Evolutionary conservation across 2,113 vertebrate genomes (phyloP).

Genomic region (Amphilophus citrinellus): DNA sequence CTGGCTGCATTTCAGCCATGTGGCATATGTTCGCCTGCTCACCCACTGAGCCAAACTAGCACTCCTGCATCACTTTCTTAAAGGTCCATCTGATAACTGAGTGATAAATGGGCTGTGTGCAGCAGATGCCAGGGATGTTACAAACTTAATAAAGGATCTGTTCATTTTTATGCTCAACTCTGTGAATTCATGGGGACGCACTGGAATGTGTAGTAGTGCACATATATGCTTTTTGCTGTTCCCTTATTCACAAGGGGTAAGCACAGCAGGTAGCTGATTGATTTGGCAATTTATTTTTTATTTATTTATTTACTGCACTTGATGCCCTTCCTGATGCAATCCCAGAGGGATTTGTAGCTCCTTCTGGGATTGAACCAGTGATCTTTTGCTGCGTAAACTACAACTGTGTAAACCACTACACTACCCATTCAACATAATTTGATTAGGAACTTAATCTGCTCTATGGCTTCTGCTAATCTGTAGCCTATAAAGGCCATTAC

Average conservation of each 20-base stretch:
- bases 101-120: background rate
- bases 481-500: background rate
- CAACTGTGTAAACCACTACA: background rate
- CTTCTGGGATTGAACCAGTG: background rate
- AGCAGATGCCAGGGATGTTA: conserved; percentile 5
- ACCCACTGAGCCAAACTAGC: too few relatives aligned
- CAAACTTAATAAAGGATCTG: background rate
- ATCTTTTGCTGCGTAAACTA: background rate
- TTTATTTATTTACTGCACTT: background rate
- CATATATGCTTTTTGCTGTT: background rate
- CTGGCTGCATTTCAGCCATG: too few relatives aligned
- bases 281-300: background rate
- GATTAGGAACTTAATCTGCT: background rate
- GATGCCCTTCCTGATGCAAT: background rate
- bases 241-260: background rate
- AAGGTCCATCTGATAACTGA: background rate
- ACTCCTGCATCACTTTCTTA: background rate
- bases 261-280: background rate
- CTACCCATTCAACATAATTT: background rate
- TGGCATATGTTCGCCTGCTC: too few relatives aligned
- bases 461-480: background rate
- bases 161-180: background rate
- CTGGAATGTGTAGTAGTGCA: background rate
- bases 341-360: background rate
- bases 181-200: background rate